Evolutionary conservation across 1,140 invertebrate species (phyloP).

Genomic region (Frieseomelitta varia): DNA sequence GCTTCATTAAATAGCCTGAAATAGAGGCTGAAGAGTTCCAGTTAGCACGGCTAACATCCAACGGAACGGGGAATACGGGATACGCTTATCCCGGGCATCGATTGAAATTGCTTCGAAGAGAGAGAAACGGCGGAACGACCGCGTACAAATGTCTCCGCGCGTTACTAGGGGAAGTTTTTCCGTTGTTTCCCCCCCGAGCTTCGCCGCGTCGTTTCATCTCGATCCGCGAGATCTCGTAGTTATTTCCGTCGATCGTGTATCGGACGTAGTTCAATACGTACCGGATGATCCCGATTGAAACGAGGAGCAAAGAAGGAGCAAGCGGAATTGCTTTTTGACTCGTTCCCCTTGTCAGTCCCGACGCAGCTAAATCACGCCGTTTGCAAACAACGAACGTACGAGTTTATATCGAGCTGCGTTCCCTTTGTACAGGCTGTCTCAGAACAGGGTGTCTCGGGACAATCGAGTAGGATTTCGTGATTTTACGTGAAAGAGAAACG

Average conservation of each 20-base stretch:
- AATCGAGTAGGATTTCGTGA: no score
- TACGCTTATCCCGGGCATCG: not conserved
- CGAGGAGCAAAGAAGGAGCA: not conserved
- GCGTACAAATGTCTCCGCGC: no score
- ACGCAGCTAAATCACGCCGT: not conserved
- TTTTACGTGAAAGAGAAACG: no score
- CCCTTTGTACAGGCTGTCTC: no score
- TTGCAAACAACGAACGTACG: not conserved
- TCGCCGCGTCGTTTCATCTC: not conserved
- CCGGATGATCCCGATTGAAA: not conserved
- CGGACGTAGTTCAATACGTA: not conserved
- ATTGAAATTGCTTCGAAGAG: slow-evolving; percentile 11
- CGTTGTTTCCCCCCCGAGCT: not conserved
- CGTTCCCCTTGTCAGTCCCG: not conserved
- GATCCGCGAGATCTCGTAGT: not conserved
- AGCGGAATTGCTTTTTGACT: slow-evolving; percentile 24
- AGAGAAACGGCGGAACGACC: not conserved
- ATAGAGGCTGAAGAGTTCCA: not conserved
- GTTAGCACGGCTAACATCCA: no score
- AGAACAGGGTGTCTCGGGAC: no score
- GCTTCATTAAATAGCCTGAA: not conserved
- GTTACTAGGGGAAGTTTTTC: not conserved
- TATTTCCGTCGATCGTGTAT: not conserved
- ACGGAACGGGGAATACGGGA: not conserved
- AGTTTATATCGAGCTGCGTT: no score